These are phyloP conservation scores for Notiomystis cincta DNA, from an alignment of 2,113 vertebrate genomes.

Conservation along the genomic window DNA sequence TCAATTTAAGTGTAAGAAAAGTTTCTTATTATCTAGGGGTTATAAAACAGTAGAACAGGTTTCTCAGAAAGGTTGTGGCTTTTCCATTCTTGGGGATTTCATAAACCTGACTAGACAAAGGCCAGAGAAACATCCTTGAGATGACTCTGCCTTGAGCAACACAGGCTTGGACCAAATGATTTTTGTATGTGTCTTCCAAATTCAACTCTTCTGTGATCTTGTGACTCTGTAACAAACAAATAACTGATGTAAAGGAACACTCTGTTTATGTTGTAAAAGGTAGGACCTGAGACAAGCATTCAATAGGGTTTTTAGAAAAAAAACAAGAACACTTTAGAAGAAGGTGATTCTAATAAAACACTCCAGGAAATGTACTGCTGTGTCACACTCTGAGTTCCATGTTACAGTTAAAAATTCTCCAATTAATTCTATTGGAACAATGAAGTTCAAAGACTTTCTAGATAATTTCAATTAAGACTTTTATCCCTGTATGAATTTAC, in stretches of 20 bases:
- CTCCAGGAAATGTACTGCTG: neutral
- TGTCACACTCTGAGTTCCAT: neutral
- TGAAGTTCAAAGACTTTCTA: neutral
- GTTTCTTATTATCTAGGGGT: neutral
- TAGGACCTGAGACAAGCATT: neutral
- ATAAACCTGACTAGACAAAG: neutral
- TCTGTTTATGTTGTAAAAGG: neutral
- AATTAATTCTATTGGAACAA: neutral
- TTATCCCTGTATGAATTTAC: neutral
- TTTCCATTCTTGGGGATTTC: neutral
- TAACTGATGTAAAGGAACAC: neutral
- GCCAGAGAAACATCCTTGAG: neutral
- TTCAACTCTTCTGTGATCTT: neutral
- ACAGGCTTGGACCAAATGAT: neutral
- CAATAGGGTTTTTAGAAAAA: neutral
- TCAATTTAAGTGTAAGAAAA: neutral
- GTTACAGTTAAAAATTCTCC: neutral
- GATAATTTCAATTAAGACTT: neutral
- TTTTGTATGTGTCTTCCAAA: neutral
- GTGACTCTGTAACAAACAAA: neutral
- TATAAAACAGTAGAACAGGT: neutral
- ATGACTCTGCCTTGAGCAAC: neutral
- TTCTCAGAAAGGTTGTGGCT: neutral
- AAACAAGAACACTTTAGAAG: neutral
- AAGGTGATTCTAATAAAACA: neutral